These are phyloP conservation scores for Cyphomyrus plagiostoma DNA, from an alignment of 2,113 vertebrate genomes.

Conservation along the genomic window DNA sequence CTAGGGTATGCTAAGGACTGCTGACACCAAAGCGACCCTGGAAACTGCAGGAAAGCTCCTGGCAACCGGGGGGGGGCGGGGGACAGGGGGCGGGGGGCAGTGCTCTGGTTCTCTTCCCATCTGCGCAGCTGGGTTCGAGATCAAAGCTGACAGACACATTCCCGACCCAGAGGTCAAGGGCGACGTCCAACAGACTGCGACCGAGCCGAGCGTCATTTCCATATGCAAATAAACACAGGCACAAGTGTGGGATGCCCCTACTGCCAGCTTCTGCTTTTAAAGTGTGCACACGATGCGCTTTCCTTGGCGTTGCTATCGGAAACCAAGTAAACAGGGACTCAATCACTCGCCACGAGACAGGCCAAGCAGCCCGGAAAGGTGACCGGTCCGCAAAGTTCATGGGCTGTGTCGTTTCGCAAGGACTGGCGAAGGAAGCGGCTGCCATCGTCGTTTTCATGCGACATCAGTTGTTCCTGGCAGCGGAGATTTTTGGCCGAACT, in stretches of 20 bases:
- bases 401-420: background rate
- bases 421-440: background rate
- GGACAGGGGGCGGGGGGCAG: background rate
- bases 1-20: background rate
- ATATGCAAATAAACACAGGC: background rate
- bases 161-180: background rate
- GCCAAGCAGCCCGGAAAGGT: background rate
- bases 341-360: background rate
- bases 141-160: background rate
- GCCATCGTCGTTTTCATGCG: background rate
- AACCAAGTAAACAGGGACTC: background rate
- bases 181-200: background rate
- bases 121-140: background rate
- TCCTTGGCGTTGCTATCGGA: background rate
- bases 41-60: background rate
- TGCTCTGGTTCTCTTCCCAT: background rate
- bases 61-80: background rate
- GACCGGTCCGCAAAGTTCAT: background rate
- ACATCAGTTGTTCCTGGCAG: background rate
- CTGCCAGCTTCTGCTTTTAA: background rate
- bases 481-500: background rate
- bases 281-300: background rate
- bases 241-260: background rate
- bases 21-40: background rate
- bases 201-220: background rate